Evolutionary conservation across 2,797 vertebrate species (phyloP), one percentile per base, ranked within the genome.

Genomic region (Neomorphus geoffroyi): DNA sequence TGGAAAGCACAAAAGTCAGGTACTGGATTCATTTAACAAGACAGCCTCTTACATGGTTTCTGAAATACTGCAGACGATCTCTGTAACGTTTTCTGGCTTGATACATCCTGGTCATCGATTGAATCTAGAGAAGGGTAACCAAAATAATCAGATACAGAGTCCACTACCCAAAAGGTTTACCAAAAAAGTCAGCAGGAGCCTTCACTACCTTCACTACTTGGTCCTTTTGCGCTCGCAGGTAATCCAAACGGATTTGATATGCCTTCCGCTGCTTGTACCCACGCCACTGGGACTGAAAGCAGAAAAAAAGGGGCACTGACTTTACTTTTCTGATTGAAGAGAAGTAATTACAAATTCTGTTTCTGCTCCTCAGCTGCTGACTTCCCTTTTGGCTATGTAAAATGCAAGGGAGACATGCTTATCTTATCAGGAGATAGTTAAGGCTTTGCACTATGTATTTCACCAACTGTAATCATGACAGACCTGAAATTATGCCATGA

Each of bases 21-120:
- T 53, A 67, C 9, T 8, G 4, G 75, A 78, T 26, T 48, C 2
- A 45, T 9, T 50, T 56, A 69, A 70, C 41, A 54, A 37, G 19
- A 72, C 1, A 77, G 57, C 10, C 24, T 94, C 99, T 98, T 96
- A 99, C 99, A 0, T 99, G 99, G 87, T 99, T 99, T 91, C 96
- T 96, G 98, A 99, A 99, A 97, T 99, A 99, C 96, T 99, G 98
- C 2, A 99, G 97, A 18, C 99, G 99, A 91, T 99, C 98, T 97
- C 94, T 98, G 66, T 99, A 99, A 61, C 98, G 99, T 96, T 98
- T 99, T 94, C 99, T 98, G 86, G 99, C 98, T 94, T 99, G 99
- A 86, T 99, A 98, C 99, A 99, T 99, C 94, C 99, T 98, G 53
- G 99, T 98, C 98, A 99, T 96, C 7, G 99, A 98, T 13, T 99